Percentiles rank a stretch among this genome's conserved stretches.
Conservation (phyloP, 2,888 invertebrate species). For the Caenorhabditis imperialis region DNA sequence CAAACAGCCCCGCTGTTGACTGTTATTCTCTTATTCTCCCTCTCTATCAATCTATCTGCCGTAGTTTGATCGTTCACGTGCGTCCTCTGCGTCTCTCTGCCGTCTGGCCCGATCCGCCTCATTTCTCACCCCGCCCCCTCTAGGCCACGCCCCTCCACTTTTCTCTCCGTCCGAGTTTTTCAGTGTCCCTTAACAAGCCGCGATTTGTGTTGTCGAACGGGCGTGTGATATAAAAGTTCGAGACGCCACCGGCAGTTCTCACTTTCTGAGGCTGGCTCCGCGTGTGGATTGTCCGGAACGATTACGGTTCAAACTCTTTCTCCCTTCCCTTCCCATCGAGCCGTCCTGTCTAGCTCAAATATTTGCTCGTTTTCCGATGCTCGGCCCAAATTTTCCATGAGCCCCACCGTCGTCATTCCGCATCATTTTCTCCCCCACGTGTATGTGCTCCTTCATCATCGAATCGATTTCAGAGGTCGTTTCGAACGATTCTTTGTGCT, state of each 20-base stretch:
- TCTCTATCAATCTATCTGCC: slow-evolving; percentile 1
- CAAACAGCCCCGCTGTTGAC: slow-evolving; percentile 2
- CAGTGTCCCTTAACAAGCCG: slow-evolving; percentile 20
- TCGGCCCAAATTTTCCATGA: slow-evolving; percentile 5
- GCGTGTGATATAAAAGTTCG: neutral
- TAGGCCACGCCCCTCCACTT: slow-evolving; percentile 32
- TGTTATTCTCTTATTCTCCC: slow-evolving; percentile 14
- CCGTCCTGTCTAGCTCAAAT: slow-evolving; percentile 3
- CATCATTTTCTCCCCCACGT: neutral
- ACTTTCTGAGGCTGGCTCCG: neutral
- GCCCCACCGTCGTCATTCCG: neutral
- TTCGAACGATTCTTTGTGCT: slow-evolving; percentile 64
- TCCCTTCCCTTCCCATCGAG: neutral
- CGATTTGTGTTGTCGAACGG: slow-evolving; percentile 2
- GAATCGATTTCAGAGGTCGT: slow-evolving; percentile 63
- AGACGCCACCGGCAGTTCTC: neutral
- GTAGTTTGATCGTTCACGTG: slow-evolving; percentile 45
- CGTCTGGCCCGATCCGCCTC: slow-evolving; percentile 5
- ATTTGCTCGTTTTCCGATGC: slow-evolving; percentile 11
- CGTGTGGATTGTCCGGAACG: slow-evolving; percentile 36
- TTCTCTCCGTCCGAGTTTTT: slow-evolving; percentile 20
- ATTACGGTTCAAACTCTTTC: slow-evolving; percentile 24
- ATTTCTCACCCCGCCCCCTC: slow-evolving; percentile 26
- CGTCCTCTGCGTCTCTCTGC: slow-evolving; percentile 20
- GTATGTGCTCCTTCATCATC: too few species aligned